Conservation (phyloP, 2,888 invertebrate genomes). For the Euclidia mi region DNA sequence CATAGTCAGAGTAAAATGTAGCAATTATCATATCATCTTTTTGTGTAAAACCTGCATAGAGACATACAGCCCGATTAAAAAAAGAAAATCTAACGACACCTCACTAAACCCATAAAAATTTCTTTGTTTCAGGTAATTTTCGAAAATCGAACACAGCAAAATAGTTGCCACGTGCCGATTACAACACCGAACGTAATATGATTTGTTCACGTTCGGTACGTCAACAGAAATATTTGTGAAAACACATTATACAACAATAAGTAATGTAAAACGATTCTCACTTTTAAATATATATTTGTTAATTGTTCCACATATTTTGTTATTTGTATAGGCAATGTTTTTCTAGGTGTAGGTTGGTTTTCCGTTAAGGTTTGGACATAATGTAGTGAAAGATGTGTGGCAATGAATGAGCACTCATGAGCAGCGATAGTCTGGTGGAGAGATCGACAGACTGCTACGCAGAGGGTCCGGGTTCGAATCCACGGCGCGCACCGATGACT, state of each 20-base stretch:
- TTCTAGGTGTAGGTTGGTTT: neutral
- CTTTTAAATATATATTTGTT: constrained; percentile 36
- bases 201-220: constrained; percentile 36
- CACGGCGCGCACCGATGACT: no score
- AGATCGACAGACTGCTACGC: no score
- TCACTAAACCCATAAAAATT: constrained; percentile 1
- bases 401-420: no score
- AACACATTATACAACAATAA: constrained; percentile 17
- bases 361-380: neutral
- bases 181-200: constrained; percentile 39
- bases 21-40: no score
- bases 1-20: no score
- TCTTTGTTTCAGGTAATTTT: constrained; percentile 48
- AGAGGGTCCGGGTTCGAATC: no score
- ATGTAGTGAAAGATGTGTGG: neutral
- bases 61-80: no score
- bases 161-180: constrained; percentile 43
- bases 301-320: constrained; percentile 18
- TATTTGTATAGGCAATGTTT: constrained; percentile 16
- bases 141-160: constrained; percentile 35
- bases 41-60: no score
- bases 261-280: constrained; percentile 28
- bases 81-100: neutral
- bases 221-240: constrained; percentile 21
- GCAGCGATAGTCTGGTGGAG: no score